Base-by-base conservation (phyloP, 64 coral and sea anemone genomes). In the Dendrophyllia cribrosa region DNA sequence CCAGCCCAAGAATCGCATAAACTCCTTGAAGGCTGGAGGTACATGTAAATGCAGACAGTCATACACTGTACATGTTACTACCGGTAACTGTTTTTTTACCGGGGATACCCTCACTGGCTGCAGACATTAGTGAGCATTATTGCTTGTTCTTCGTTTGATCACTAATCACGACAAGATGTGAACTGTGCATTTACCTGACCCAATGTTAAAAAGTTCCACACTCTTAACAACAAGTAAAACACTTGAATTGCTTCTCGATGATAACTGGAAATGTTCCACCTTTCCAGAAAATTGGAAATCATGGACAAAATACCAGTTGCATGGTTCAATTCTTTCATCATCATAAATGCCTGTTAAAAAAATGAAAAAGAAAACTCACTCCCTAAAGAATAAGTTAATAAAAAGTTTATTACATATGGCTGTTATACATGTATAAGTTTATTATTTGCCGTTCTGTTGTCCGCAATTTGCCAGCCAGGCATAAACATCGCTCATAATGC, bases 211-310 rank as follows among this genome's bases (percentile, higher is more conserved):
- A 90, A 87, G 62, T 83, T 86, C 97, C 97, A 99, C 43, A 95
- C 94, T 92, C 65, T 95, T 59, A 99, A 82, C 34, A 95, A 22
- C 3, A 99, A 62, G 23, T 93, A 89, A 85, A 99, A 99, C 48
- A 96, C 91, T 58, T 88, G 25, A 2, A 96, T 75, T 20, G 94
- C 88, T 73, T 99, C 94, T 73, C 92, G 92, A 24, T 88, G 88
- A 20, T 79, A 91, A n/a, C 76, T 96, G 52, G 87, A 95, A 23
- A 82, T 91, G 61, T 93, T 95, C 97, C 97, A 99, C 73, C 91
- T 75, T 46, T 99, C 97, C 13, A 99, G 64, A 82, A 96, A 91
- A 72, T 43, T 87, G 22, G 85, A 88, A 86, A 89, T 80, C 89
- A 88, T 91, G 11, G 85, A 60, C 79, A 99, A 81, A 83, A 96